phyloP scores from a whole-genome alignment of 2,888 invertebrate species.

The Eledone cirrhosa region DNA sequence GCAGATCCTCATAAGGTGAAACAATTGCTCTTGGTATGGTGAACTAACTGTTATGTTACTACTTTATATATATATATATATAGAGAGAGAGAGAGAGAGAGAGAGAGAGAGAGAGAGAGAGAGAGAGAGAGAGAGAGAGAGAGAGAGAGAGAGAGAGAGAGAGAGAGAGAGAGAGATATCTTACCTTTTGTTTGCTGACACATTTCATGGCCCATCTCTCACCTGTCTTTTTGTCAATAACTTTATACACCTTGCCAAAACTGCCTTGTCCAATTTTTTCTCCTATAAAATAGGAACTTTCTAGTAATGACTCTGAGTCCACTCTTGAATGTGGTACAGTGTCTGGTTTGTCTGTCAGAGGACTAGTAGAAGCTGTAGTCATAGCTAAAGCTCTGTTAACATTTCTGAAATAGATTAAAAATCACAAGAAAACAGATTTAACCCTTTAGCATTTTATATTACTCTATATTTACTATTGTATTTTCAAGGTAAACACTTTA shows the following conservation, averaged over 20 bases:
- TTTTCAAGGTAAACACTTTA: no score
- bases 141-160: no score
- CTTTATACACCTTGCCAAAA: constrained; percentile 64
- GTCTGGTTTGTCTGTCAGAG: not conserved
- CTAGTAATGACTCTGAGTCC: constrained; percentile 57
- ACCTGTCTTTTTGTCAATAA: constrained; percentile 49
- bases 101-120: no score
- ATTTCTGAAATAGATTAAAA: not conserved
- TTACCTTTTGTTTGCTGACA: constrained; percentile 66
- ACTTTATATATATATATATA: no score
- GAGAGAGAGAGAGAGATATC: not conserved
- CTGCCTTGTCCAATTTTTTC: constrained; percentile 64
- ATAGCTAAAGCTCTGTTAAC: not conserved
- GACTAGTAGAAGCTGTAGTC: not conserved
- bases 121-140: no score
- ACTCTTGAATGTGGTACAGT: constrained; percentile 59
- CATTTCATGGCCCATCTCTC: constrained; percentile 64
- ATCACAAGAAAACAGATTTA: not conserved
- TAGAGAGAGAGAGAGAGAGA: no score
- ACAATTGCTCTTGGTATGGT: no score
- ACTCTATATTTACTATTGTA: no score
- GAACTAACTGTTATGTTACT: no score
- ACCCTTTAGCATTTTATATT: no score
- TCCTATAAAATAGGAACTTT: constrained; percentile 56
- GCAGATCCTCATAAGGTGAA: no score